These are phyloP conservation scores for Patagioenas fasciata DNA, from an alignment of 2,113 vertebrate genomes.

Conservation along the genomic window DNA sequence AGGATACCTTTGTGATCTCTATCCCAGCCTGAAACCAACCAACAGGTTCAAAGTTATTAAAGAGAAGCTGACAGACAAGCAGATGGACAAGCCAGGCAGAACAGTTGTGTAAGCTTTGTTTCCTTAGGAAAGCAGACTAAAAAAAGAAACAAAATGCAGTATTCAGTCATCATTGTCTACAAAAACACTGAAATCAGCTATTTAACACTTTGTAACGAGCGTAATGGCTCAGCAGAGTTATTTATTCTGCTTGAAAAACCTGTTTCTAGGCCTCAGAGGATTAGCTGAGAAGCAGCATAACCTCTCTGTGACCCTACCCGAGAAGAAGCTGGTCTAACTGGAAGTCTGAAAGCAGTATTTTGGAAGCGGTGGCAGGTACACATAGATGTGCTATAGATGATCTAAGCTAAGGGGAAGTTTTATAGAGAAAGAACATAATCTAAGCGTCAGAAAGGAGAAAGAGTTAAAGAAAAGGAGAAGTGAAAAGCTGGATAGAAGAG, in stretches of 20 bases:
- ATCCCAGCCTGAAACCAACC: neutral
- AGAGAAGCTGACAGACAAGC: constrained; percentile 44
- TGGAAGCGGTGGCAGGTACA: neutral
- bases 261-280: constrained; percentile 68
- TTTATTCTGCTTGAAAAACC: constrained; percentile 70
- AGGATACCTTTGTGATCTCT: neutral
- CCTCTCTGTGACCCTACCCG: constrained; percentile 10
- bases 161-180: constrained; percentile 56
- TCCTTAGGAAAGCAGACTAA: constrained; percentile 61
- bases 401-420: neutral
- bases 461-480: neutral
- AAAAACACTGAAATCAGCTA: constrained; percentile 68
- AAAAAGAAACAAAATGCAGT: constrained; percentile 63
- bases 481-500: neutral
- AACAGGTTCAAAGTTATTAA: constrained; percentile 50
- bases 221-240: constrained; percentile 59
- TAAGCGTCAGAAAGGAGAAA: neutral
- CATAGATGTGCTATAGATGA: neutral
- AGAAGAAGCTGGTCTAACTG: constrained; percentile 59
- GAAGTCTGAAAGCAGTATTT: constrained; percentile 42
- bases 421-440: neutral
- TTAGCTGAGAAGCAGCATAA: constrained; percentile 57
- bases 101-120: constrained; percentile 65
- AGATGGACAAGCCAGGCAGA: constrained; percentile 29
- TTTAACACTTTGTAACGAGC: constrained; percentile 60